Base-by-base conservation (phyloP, 2,113 vertebrate species). In the Nothoprocta pentlandii region DNA sequence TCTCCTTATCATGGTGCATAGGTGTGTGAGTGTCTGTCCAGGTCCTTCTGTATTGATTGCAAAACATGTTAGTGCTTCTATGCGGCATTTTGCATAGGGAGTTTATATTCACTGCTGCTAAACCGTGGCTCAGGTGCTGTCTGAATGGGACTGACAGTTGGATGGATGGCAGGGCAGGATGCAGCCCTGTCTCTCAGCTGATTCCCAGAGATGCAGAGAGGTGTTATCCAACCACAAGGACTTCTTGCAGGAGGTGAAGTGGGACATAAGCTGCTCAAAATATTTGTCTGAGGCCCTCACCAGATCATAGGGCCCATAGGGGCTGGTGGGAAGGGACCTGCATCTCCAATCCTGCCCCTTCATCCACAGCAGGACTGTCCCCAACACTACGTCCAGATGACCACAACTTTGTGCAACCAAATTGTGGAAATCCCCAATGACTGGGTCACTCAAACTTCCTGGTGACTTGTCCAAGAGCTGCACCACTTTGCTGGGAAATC, bases 1-100 rank as follows among this genome's bases (percentile, higher is more conserved):
- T 96, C 85, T 92, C 79, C 95, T 98, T 98, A 98, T 98, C 98
- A 8, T 32, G 59, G 47, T 64, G 44, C 85, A 75, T 93, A 97
- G 97, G 96, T 97, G 56, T 91, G 56, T 13, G 56, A 91, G 79
- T 82, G 66, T 81, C 32, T 78, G 62, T 80, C 30, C 41, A 62
- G 81, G 34, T 91, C 71, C 75, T 53, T 63, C 93, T 49, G 8
- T 7, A 85, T 67, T 46, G 49, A 61, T 85, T 81, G 22, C 80
- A 79, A 87, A 90, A 87, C 42, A 85, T 66, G 26, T 68, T 63
- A 78, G 19, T 70, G 67, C 59, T 44, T 91, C 75, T 85, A 41
- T 53, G 61, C 6, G 42, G 6, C 19, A n/a, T 22, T 88, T 80
- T 51, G 80, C 36, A 41, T 71, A 41, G 67, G 70, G 67, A 69